A percentile compares a stretch with the other conserved stretches of the same genome.
Conservation (phyloP, 2,113 vertebrate genomes). For the Grammomys surdaster region DNA sequence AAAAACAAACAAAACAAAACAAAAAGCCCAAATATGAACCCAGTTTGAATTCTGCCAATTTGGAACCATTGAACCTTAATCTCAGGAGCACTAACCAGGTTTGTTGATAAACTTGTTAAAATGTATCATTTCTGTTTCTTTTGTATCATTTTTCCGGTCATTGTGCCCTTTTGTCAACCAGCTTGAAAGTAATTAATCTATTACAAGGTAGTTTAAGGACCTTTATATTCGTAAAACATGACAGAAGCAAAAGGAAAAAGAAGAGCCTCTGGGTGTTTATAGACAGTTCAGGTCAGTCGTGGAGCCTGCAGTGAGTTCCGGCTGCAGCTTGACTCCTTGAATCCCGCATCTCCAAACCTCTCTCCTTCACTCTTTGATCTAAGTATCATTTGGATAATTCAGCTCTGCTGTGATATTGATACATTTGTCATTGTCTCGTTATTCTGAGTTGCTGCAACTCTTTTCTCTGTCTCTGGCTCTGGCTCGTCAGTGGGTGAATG, state of each 20-base stretch:
- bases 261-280: slow-evolving; percentile 73
- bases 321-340: slow-evolving; percentile 30
- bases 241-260: slow-evolving; percentile 76
- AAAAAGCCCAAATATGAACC: slow-evolving; percentile 83
- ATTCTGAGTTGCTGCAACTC: slow-evolving; percentile 3
- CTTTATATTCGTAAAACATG: slow-evolving; percentile 78
- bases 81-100: slow-evolving; percentile 78
- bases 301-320: slow-evolving; percentile 73
- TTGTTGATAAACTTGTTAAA: slow-evolving; percentile 78
- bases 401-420: slow-evolving; percentile 46
- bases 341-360: slow-evolving; percentile 35
- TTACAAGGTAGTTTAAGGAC: slow-evolving; percentile 65
- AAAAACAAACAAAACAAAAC: slow-evolving; percentile 82
- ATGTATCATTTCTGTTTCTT: slow-evolving; percentile 71
- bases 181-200: slow-evolving; percentile 77
- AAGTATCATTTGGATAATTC: slow-evolving; percentile 66
- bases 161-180: slow-evolving; percentile 77
- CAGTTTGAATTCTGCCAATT: slow-evolving; percentile 71
- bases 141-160: slow-evolving; percentile 67
- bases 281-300: slow-evolving; percentile 79
- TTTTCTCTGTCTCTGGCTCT: background rate
- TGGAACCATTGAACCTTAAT: slow-evolving; percentile 73
- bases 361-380: background rate
- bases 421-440: slow-evolving; percentile 72
- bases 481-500: slow-evolving; percentile 35